Evolutionary conservation across 2,113 vertebrate genomes (phyloP), one percentile per base, ranked within the genome.

Genomic region (Halcyon malimbica): DNA sequence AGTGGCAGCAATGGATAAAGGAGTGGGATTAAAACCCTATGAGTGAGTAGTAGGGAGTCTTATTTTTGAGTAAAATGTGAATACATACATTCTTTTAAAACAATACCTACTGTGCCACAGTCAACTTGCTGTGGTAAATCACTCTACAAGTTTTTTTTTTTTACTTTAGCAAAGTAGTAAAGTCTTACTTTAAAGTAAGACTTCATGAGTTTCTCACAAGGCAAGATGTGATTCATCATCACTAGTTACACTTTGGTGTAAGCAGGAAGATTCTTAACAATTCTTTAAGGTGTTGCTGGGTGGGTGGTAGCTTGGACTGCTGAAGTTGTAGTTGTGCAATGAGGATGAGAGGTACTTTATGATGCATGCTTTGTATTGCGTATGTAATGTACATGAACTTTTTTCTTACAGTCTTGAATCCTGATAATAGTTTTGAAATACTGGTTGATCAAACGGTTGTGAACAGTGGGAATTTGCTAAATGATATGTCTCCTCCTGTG

Each of bases 381-480:
- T 25, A 4, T 76, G 19, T 57, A 92, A 42, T 48, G 33, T 95
- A 18, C 53, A 51, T 87, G 24, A 48, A 82, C 70, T 33, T 75
- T 76, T 91, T 75, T 17, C 41, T 97, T 71, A 62, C 87, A 99
- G 99, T 99, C 95, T 90, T 99, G 97, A 99, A 99, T 98, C 99
- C 99, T 51, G 99, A 99, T 95, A 99, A 99, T 97, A 99, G 91
- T 81, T 99, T 99, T 82, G 99, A 99, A 98, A 98, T 99, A 59
- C 93, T 99, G 95, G 98, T 99, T 53, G 99, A 99, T 89, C 99
- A 99, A 92, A 99, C 98, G 0, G 98, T 99, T 92, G 99, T 99
- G 78, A 99, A 99, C 97, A 99, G 98, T 71, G 99, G 99, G 56
- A 99, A 97, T 97, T 97, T 99, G 62, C 97, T 99, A 33, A 98